Evolutionary conservation across 2,113 vertebrate species (phyloP).

Genomic region (Triplophysa siluroides): DNA sequence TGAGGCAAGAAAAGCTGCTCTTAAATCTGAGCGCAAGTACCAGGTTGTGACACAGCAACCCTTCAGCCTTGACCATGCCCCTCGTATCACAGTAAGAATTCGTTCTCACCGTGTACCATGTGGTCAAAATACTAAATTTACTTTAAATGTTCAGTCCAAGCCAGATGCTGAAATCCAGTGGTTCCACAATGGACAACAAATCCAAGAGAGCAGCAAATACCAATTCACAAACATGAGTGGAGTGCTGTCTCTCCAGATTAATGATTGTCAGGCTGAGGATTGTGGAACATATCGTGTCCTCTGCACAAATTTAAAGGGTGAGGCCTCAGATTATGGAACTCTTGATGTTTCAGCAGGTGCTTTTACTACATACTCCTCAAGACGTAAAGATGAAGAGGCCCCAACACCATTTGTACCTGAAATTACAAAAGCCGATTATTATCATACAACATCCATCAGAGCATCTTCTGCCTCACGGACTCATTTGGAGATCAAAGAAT

Average conservation of each 20-base stretch:
- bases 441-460: slow-evolving; percentile 87
- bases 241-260: slow-evolving; percentile 88
- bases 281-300: slow-evolving; percentile 92
- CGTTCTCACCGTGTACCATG: slow-evolving; percentile 91
- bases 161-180: slow-evolving; percentile 89
- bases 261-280: slow-evolving; percentile 90
- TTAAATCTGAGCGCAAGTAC: slow-evolving; percentile 94
- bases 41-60: slow-evolving; percentile 94
- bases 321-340: slow-evolving; percentile 94
- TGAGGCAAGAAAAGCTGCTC: slow-evolving; percentile 93
- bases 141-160: slow-evolving; percentile 92
- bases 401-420: slow-evolving; percentile 84
- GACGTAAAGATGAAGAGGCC: slow-evolving; percentile 86
- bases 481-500: slow-evolving; percentile 82
- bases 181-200: slow-evolving; percentile 88
- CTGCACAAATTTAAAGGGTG: slow-evolving; percentile 91
- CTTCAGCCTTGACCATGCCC: slow-evolving; percentile 92
- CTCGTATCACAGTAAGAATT: slow-evolving; percentile 94
- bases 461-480: slow-evolving; percentile 84
- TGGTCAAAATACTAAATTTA: slow-evolving; percentile 92
- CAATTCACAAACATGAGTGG: slow-evolving; percentile 88
- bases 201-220: slow-evolving; percentile 88
- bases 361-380: slow-evolving; percentile 89
- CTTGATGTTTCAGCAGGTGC: slow-evolving; percentile 88
- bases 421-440: slow-evolving; percentile 85